Base-by-base conservation (phyloP, 1,140 invertebrate species). In the Drosophila nasuta region DNA sequence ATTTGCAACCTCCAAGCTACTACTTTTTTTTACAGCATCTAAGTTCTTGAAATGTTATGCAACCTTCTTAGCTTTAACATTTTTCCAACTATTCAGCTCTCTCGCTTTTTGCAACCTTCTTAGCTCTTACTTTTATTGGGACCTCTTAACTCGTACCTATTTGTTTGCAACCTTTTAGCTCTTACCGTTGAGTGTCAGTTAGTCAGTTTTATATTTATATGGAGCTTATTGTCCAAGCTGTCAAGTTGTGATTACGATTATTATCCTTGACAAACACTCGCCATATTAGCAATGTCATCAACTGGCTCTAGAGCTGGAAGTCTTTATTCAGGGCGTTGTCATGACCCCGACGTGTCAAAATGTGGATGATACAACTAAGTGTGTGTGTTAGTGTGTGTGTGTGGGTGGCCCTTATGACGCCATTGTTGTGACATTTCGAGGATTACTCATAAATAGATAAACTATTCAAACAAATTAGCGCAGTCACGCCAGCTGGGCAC, bases 401-500 rank as follows among this genome's bases (percentile, higher is more conserved):
- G 1, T 15, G 5, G 25, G 41, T 52, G 62, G 64, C 69, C 73
- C 85, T 75, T 75, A 75, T 88, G 85, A 88, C 83, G 85, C 58
- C 67, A 87, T 81, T 52, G 80, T 72, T 75, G 69, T 87, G 83
- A 83, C 85, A 83, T 70, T 77, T 73, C 52, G 65, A 63, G 77
- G 58, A 82, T 71, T 75, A 49, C 58, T 74, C 62, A 67, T 64
- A 76, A 63, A 71, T 46, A 65, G 46, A 82, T 66, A 57, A 72
- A 71, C 60, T 65, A 66, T 67, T 49, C 70, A 80, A 89, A 89
- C 74, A 83, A 75, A 88, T 89, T 88, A 81, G 54, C 77, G 49
- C 67, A 66, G 85, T 89, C 85, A 89, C 85, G 83, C 83, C 82
- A 78, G 79, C 77, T 83, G 49, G 75, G 46, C 83, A 73, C 30